Evolutionary conservation across 2,113 vertebrate genomes (phyloP), one percentile per base, ranked within the genome.

Genomic region (Raja brachyura): DNA sequence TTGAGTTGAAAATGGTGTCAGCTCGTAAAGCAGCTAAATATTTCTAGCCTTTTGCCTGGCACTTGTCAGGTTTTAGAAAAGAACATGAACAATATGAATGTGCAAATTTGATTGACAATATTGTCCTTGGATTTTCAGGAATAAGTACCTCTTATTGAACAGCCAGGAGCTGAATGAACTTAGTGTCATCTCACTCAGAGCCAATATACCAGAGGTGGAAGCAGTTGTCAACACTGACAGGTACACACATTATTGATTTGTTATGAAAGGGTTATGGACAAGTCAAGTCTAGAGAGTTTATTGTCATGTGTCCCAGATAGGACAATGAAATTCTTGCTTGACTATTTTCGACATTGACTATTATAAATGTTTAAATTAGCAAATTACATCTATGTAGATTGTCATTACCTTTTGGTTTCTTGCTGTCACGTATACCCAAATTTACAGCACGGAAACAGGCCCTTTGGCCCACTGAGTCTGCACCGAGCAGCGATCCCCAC

Each of bases 151-250:
- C 83, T 97, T 99, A 74, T 94, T 99, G 39, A 99, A 99, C 93
- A 98, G 97, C 94, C 98, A 99, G 94, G 99, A 99, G 39, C 96
- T 99, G 90, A 99, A 99, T 5, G 99, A 99, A 93, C 97, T 99
- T 93, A 99, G 98, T 94, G 98, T 98, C 63, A 99, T 99, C 95
- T 99, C 98, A 75, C 96, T 98, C 93, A 99, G 98, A 96, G 99
- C 98, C 59, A 98, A 99, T 95, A 98, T 99, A 95, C 98, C 98
- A 0, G 98, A 99, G 93, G 98, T 99, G 14, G 98, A 99, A 93
- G 98, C 99, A 0, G 97, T 99, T 93, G 97, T 98, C 94, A 99
- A 99, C 96, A 99, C 98, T 0, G 98, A 99, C 96, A 97, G 97
- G 97, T 97, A 96, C 94, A 95, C 18, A 3, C 28, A 33, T 8